Base-by-base conservation (phyloP, 2,113 vertebrate genomes). In the Chaetodon auriga region DNA sequence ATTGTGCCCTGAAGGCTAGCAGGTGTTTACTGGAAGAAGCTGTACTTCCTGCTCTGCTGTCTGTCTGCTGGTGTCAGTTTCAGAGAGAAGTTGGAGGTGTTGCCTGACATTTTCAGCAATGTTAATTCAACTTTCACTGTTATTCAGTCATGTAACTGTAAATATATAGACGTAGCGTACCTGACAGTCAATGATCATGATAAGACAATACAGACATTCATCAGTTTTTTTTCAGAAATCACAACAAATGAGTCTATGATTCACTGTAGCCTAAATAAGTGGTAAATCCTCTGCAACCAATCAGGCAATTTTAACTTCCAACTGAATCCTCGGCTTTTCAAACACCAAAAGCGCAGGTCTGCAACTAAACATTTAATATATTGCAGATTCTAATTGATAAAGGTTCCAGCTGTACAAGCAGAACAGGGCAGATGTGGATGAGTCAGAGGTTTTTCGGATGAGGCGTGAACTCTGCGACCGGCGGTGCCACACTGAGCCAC, bases 371-470 rank as follows among this genome's bases (percentile, higher is more conserved):
- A 7, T 49, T 82, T 23, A 53, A 80, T 48, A 62, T 5, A 25
- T 38, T 54, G n/a, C 48, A 41, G 65, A 35, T 75, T 74, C 68
- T 19, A 21, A 72, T 7, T 57, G 23, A 66, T 62, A 58, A 77
- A 38, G 54, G 41, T 75, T 71, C 21, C 48, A 80, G 72, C 69
- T 49, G 57, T 63, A 69, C 21, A 66, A 80, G 71, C 30, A 77
- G 69, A 65, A 58, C 4, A 18, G 55, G 45, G 6, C 48, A 60
- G 69, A 68, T 80, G 51, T 51, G 63, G 64, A 66, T 84, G 72
- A 88, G 58, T 86, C 54, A 19, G 75, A 68, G 30, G 38, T 68
- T 69, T 81, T 73, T 15, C 60, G 69, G 25, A 63, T 43, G 58
- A 57, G n/a, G 61, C 57, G 80, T 55, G 23, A 78, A 75, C 46